Evolutionary conservation across 2,888 invertebrate species (phyloP).

Genomic region (Malthinus flaveolus): DNA sequence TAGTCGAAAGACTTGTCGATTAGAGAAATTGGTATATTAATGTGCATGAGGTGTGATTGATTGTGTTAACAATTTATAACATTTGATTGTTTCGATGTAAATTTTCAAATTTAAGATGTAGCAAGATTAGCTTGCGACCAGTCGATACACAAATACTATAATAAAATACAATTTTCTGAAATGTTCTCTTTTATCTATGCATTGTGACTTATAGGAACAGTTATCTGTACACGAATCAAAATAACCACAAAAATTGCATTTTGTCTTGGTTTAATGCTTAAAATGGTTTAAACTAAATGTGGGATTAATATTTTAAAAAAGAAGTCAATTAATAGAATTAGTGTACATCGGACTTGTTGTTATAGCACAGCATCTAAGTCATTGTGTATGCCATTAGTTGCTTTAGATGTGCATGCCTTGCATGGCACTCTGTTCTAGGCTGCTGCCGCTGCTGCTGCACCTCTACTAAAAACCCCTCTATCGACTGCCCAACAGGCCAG

Average conservation of each 20-base stretch:
- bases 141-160: too few species aligned
- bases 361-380: conserved; percentile 36
- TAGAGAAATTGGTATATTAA: not conserved
- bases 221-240: not conserved
- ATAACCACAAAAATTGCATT: not conserved
- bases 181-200: not conserved
- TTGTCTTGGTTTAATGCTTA: conserved; percentile 6
- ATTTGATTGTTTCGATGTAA: not conserved
- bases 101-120: too few species aligned
- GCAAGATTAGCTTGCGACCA: too few species aligned
- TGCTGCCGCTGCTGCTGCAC: conserved; percentile 75
- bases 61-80: not conserved
- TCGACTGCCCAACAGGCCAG: conserved; percentile 84
- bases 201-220: not conserved
- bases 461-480: conserved; percentile 81
- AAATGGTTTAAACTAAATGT: not conserved
- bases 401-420: conserved; percentile 54
- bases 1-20: not conserved
- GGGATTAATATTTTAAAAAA: too few species aligned
- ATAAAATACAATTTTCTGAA: not conserved
- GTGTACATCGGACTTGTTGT: conserved; percentile 15
- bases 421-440: conserved; percentile 58
- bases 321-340: not conserved
- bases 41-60: conserved; percentile 1
- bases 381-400: conserved; percentile 39